These are phyloP conservation scores for Jordanella pulchra DNA, from an alignment of 2,797 vertebrate genomes.

Conservation along the genomic window DNA sequence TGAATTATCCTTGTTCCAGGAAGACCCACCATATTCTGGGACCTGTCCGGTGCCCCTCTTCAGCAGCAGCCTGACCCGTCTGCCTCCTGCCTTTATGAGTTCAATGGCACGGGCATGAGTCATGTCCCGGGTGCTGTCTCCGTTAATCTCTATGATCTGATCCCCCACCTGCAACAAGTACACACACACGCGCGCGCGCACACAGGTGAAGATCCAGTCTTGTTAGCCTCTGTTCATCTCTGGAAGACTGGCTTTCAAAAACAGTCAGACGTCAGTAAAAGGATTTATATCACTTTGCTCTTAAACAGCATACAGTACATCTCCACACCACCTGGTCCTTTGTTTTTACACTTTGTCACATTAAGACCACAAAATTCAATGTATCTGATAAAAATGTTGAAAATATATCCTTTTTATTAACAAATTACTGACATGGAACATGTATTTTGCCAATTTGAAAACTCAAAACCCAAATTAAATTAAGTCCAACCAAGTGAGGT, in stretches of 20 bases:
- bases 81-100: constrained; percentile 97
- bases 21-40: constrained; percentile 96
- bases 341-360: not conserved
- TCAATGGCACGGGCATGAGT: constrained; percentile 97
- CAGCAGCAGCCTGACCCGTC: constrained; percentile 92
- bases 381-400: not conserved
- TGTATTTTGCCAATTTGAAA: too few species aligned
- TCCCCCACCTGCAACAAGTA: constrained; percentile 89
- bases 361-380: not conserved
- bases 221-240: constrained; percentile 32
- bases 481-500: too few species aligned
- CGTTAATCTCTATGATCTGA: constrained; percentile 99
- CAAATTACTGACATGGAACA: too few species aligned
- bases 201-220: constrained; percentile 26
- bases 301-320: not conserved
- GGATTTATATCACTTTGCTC: constrained; percentile 3
- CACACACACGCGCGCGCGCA: constrained; percentile 11
- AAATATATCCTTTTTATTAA: too few species aligned
- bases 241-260: constrained; percentile 7
- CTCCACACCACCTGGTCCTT: not conserved
- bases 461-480: too few species aligned
- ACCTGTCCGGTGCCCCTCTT: constrained; percentile 98
- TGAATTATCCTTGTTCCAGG: constrained; percentile 4
- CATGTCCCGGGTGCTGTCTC: constrained; percentile 99
- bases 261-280: not conserved